Evolutionary conservation across 2,113 vertebrate genomes (phyloP).

Genomic region (Mesitornis unicolor): DNA sequence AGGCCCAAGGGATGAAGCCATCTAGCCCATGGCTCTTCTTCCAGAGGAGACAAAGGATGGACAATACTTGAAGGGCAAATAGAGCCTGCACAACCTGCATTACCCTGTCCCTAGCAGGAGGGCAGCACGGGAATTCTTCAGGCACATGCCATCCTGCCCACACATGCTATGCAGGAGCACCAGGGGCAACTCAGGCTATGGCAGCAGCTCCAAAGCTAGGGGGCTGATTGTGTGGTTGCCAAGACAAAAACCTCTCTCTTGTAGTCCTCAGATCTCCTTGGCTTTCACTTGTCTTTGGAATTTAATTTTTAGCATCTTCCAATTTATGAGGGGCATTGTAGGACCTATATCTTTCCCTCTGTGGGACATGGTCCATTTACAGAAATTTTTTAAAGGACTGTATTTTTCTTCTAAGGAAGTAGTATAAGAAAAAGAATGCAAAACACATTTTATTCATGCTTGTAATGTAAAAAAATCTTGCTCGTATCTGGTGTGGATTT

Average conservation of each 20-base stretch:
- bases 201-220: not conserved
- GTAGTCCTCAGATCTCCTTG: not conserved
- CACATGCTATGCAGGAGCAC: not conserved
- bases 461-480: not conserved
- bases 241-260: not conserved
- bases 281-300: not conserved
- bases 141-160: not conserved
- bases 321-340: not conserved
- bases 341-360: not conserved
- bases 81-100: not conserved
- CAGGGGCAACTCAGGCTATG: not conserved
- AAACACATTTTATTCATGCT: not conserved
- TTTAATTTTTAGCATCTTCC: not conserved
- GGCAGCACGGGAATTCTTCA: not conserved
- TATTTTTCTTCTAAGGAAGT: not conserved
- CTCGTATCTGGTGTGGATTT: not conserved
- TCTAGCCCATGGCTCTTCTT: not conserved
- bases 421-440: not conserved
- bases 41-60: not conserved
- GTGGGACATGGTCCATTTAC: not conserved
- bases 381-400: not conserved
- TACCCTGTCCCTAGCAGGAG: not conserved
- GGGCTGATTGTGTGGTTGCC: fast-evolving
- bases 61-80: not conserved
- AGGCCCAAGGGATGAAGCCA: not conserved